Base-by-base conservation (phyloP, 2,888 invertebrate genomes). In the Andrena chrysosceles region DNA sequence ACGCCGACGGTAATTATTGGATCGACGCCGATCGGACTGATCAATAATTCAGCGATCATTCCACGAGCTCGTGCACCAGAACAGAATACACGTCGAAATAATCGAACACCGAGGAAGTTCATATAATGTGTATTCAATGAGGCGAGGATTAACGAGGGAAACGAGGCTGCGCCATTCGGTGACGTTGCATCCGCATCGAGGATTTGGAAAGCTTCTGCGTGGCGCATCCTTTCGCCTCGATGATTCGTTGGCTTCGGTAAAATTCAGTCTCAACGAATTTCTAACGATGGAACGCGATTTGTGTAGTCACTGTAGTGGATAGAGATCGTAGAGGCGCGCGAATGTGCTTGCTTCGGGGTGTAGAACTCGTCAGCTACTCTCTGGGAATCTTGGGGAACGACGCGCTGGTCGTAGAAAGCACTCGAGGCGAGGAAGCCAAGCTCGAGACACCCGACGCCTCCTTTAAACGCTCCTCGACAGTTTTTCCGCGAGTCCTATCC, bases 381-480 rank as follows among this genome's bases (percentile, higher is more conserved):
- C 42, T 4, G 13, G 16, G 6, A 52, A 75, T 54, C 60, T 66
- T 67, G 23, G 10, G 20, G 56, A 26, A 56, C 77, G 64, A 77
- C 69, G 48, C 60, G 52, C 42, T 49, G 62, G n/a, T 29, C 59
- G 52, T 31, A 42, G 73, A 66, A 54, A 42, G 71, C 52, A 66
- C 80, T 77, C 66, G 66, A 71, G 68, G 20, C 52, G 35, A 49
- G 66, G 77, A 49, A 60, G 31, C 29, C 0, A 48, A 42, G 48
- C 33, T 31, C 26, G 49, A 35, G 60, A 26, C 56, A 33, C 33
- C 69, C 52, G 42, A 63, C 63, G 35, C 35, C 64, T 16, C 59
- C 71, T 23, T 74, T 74, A 62, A 82, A 77, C 67, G 68, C 77
- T 77, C 68, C 70, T 64, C 70, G 56, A 63, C 70, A 54, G 67